phyloP scores from a whole-genome alignment of 2,888 invertebrate genomes.

The Drosophila glabriapex region DNA sequence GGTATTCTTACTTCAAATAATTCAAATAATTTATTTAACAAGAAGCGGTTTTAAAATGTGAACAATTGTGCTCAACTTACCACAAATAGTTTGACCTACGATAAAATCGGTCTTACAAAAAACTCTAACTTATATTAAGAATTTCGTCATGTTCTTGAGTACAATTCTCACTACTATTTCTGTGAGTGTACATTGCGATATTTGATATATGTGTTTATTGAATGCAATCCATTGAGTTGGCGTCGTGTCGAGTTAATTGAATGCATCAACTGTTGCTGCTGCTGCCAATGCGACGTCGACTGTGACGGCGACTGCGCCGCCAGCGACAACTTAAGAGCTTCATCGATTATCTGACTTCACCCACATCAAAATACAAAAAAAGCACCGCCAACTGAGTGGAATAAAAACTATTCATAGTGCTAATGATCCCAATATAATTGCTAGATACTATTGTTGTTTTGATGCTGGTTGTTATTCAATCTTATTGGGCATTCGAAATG shows the following conservation, averaged over 20 bases:
- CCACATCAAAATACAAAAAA: constrained; percentile 39
- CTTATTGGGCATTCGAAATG: constrained; percentile 42
- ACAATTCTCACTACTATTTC: background rate
- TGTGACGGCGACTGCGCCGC: constrained; percentile 9
- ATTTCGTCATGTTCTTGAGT: background rate
- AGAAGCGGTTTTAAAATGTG: background rate
- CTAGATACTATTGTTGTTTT: constrained; percentile 21
- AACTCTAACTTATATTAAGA: background rate
- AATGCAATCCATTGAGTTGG: constrained; percentile 54
- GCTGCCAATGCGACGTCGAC: constrained; percentile 1
- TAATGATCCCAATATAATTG: constrained; percentile 70
- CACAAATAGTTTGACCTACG: background rate
- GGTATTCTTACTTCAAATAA: background rate
- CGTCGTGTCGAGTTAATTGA: constrained; percentile 47
- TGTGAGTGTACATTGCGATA: constrained; percentile 15
- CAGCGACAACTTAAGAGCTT: constrained; percentile 21
- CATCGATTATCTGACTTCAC: constrained; percentile 34
- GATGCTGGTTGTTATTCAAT: constrained; percentile 17
- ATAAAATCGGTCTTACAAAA: background rate
- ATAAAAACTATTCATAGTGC: constrained; percentile 41
- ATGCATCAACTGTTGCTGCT: constrained; percentile 27
- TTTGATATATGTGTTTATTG: constrained; percentile 45
- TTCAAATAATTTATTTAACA: background rate
- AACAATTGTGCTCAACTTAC: background rate
- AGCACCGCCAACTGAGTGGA: constrained; percentile 20